Conservation (phyloP, 2,888 invertebrate genomes). For the Criorhina ranunculi region DNA sequence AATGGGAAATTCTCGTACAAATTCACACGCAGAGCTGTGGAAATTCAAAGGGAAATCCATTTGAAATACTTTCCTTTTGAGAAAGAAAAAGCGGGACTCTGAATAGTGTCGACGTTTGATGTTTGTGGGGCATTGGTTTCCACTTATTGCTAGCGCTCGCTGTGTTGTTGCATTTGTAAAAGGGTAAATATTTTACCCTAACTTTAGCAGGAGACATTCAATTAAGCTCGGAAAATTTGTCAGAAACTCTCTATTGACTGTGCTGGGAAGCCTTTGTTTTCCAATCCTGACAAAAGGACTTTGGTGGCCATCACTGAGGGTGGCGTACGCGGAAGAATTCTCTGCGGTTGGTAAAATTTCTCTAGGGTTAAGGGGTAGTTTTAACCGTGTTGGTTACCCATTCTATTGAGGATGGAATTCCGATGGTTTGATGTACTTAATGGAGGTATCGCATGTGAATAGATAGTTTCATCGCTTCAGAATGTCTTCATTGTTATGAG, state of each 20-base stretch:
- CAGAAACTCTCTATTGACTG: conserved; percentile 32
- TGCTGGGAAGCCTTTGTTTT: conserved; percentile 16
- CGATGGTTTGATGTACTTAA: conserved; percentile 74
- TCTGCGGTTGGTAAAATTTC: conserved; percentile 26
- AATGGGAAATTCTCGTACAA: conserved; percentile 62
- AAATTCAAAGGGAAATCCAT: conserved; percentile 68
- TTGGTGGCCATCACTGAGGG: neutral
- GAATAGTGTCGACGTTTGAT: conserved; percentile 54
- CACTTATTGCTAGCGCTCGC: neutral
- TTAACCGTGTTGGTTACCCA: conserved; percentile 69
- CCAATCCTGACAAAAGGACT: conserved; percentile 62
- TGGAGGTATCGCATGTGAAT: conserved; percentile 75
- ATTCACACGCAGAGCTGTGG: conserved; percentile 70
- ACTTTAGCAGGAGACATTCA: conserved; percentile 37
- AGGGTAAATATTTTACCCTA: conserved; percentile 37
- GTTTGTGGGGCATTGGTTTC: conserved; percentile 26
- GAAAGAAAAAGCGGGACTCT: conserved; percentile 40
- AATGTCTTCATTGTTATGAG: conserved; percentile 76
- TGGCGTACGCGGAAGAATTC: conserved; percentile 12
- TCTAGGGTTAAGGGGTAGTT: conserved; percentile 14
- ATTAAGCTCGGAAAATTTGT: conserved; percentile 48
- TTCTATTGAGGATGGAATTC: conserved; percentile 72
- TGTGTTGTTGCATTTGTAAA: conserved; percentile 29
- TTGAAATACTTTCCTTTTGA: conserved; percentile 57
- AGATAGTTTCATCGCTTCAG: conserved; percentile 73